Percentiles rank a stretch among this genome's conserved stretches.
These are phyloP conservation scores for Sprattus sprattus DNA, from an alignment of 2,113 vertebrate species.

Conservation along the genomic window DNA sequence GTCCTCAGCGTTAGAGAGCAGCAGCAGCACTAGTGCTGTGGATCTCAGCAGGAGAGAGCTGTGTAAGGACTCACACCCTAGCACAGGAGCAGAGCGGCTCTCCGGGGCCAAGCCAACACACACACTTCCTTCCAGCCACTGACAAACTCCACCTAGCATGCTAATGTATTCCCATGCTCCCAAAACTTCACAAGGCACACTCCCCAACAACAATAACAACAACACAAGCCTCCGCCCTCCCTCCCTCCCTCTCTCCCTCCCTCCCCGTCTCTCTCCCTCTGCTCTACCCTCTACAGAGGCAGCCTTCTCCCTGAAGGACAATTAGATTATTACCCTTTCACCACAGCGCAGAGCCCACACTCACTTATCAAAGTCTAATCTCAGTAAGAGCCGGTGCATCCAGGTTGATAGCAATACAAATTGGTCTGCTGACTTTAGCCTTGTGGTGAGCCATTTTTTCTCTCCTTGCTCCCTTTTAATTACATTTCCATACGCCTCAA, in stretches of 20 bases:
- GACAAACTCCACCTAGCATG: slow-evolving; percentile 32
- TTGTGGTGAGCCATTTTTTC: background rate
- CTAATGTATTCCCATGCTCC: slow-evolving; percentile 18
- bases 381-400: background rate
- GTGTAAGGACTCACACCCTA: slow-evolving; percentile 11
- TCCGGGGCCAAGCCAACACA: background rate
- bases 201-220: slow-evolving; percentile 2
- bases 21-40: background rate
- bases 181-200: slow-evolving; percentile 27
- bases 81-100: slow-evolving; percentile 30
- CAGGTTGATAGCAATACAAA: slow-evolving; percentile 18
- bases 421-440: background rate
- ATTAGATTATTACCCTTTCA: slow-evolving; percentile 13
- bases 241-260: background rate
- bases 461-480: slow-evolving; percentile 8
- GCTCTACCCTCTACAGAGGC: background rate
- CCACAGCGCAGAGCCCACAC: slow-evolving; percentile 14
- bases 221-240: background rate
- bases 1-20: background rate
- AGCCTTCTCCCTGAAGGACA: slow-evolving; percentile 5
- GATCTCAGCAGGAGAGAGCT: background rate
- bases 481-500: slow-evolving; percentile 29
- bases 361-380: slow-evolving; percentile 20
- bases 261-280: slow-evolving; percentile 8
- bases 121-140: slow-evolving; percentile 40